Conservation (phyloP, 1,140 invertebrate genomes). For the Platyscapa corneri region DNA sequence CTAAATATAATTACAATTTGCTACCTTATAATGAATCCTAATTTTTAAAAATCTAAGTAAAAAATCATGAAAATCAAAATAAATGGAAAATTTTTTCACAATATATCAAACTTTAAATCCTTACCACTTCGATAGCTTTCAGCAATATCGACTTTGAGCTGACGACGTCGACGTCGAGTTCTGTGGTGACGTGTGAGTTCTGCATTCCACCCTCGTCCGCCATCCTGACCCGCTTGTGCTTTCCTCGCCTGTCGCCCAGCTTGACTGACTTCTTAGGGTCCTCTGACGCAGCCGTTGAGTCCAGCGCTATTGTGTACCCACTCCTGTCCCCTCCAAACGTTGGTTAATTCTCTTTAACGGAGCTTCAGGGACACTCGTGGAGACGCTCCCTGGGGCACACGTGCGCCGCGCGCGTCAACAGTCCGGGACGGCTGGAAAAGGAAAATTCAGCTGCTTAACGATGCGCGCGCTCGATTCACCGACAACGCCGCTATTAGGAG, state of each 20-base stretch:
- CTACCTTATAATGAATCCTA: no score
- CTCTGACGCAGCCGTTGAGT: conserved; percentile 33
- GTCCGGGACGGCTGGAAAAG: neutral
- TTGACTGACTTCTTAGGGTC: conserved; percentile 60
- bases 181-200: conserved; percentile 65
- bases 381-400: neutral
- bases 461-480: neutral
- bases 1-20: neutral
- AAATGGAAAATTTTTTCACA: neutral
- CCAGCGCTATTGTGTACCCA: neutral
- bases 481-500: neutral
- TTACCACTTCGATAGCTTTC: conserved; percentile 73
- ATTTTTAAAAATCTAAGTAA: no score
- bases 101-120: conserved; percentile 5
- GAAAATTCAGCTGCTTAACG: conserved; percentile 29
- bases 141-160: conserved; percentile 64
- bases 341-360: neutral
- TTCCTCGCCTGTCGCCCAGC: conserved; percentile 71
- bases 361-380: neutral
- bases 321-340: neutral
- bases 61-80: neutral
- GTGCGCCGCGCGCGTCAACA: neutral
- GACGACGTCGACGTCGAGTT: conserved; percentile 58
- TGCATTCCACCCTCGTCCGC: conserved; percentile 66
- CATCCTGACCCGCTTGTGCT: conserved; percentile 72